phyloP scores from a whole-genome alignment of 2,888 invertebrate species.

The Homarus gammarus region DNA sequence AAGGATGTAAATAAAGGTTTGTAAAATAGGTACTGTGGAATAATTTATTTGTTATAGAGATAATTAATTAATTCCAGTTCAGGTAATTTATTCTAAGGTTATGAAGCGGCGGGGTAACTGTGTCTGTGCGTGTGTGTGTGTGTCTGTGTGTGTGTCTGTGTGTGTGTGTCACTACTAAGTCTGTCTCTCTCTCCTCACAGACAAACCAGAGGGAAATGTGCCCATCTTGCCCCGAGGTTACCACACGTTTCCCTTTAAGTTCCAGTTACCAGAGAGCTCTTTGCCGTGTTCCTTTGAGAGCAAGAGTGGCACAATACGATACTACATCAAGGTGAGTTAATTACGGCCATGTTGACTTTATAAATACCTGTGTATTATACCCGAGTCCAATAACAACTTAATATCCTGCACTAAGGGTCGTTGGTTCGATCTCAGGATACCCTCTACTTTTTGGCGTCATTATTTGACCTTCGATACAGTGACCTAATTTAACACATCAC shows the following conservation, averaged over 20 bases:
- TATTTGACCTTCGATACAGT: too few relatives aligned
- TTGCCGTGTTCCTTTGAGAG: slow-evolving; percentile 89
- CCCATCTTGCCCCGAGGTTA: slow-evolving; percentile 86
- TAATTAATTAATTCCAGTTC: neutral
- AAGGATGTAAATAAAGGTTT: neutral
- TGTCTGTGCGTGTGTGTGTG: neutral
- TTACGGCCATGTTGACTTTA: too few relatives aligned
- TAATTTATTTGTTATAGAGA: neutral
- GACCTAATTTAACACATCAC: too few relatives aligned
- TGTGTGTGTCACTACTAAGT: neutral
- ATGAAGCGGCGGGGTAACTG: neutral
- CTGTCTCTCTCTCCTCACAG: slow-evolving; percentile 77
- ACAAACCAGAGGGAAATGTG: slow-evolving; percentile 83
- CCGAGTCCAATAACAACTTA: too few relatives aligned
- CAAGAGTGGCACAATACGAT: slow-evolving; percentile 86
- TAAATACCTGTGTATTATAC: too few relatives aligned
- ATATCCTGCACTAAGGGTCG: too few relatives aligned
- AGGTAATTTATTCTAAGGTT: neutral
- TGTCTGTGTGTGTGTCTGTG: neutral
- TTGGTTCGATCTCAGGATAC: too few relatives aligned
- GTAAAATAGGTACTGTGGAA: neutral
- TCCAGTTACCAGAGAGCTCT: slow-evolving; percentile 86
- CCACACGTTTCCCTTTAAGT: slow-evolving; percentile 86
- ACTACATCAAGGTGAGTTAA: slow-evolving; percentile 85
- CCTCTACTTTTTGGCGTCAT: too few relatives aligned